Evolutionary conservation across 1,140 invertebrate genomes (phyloP).

Genomic region (Colletes gigas): DNA sequence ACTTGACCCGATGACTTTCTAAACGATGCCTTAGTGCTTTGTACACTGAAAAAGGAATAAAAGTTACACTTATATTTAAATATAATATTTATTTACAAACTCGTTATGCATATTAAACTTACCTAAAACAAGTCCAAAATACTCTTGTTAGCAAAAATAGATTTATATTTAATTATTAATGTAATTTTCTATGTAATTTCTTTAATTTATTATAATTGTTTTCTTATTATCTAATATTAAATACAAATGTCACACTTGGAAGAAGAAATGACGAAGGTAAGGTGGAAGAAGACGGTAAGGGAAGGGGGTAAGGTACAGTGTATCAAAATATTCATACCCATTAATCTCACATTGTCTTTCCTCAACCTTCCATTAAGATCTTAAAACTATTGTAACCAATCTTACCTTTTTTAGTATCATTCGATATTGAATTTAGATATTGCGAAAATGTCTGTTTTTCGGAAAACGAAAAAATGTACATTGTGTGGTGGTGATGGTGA

Average conservation of each 20-base stretch:
- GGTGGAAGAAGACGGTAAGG: too few species aligned
- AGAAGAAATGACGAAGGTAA: too few species aligned
- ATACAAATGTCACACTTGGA: conserved; percentile 52
- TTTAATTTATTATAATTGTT: conserved; percentile 1
- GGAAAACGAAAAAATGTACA: too few species aligned
- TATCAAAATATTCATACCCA: too few species aligned
- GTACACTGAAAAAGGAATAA: conserved; percentile 73
- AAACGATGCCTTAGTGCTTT: conserved; percentile 85
- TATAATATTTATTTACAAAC: conserved; percentile 23
- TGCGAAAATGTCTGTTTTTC: too few species aligned
- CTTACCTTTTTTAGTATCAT: too few species aligned
- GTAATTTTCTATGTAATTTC: conserved; percentile 22
- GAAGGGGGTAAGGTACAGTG: too few species aligned
- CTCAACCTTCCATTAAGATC: too few species aligned
- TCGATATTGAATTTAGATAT: too few species aligned
- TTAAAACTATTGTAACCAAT: too few species aligned
- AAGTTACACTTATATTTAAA: conserved; percentile 71
- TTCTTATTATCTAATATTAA: neutral
- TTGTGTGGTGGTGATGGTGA: too few species aligned
- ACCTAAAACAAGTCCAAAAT: conserved; percentile 83
- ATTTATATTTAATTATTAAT: conserved; percentile 64
- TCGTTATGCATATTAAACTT: conserved; percentile 70
- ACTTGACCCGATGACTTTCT: conserved; percentile 87
- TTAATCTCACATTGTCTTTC: too few species aligned
- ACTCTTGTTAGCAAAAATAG: conserved; percentile 79